Percentiles rank a stretch among this genome's conserved stretches.
Evolutionary conservation across 37 sponge, comb jelly and placozoan genomes (phyloP).

Genomic region (Mnemiopsis leidyi): DNA sequence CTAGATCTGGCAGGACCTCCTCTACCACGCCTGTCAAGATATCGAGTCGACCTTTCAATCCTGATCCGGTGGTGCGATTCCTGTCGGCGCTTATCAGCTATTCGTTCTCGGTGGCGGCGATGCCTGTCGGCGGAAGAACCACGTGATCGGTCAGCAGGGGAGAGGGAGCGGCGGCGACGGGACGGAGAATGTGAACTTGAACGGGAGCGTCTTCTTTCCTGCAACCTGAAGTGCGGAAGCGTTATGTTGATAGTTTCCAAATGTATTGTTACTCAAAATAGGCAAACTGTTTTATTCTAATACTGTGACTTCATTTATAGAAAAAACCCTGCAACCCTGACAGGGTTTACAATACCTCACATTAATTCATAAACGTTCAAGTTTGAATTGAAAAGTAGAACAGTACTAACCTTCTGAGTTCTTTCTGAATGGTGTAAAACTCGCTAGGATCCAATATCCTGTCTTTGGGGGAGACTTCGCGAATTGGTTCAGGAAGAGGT

Average conservation of each 20-base stretch:
- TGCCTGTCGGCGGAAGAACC: conserved; percentile 38
- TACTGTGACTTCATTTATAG: too few species aligned
- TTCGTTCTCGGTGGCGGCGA: background rate
- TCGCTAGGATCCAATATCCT: conserved; percentile 50
- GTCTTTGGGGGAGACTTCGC: background rate
- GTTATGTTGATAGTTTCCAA: background rate
- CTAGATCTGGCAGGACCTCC: background rate
- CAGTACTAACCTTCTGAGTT: conserved; percentile 7
- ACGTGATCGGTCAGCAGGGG: conserved; percentile 9
- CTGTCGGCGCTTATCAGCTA: background rate
- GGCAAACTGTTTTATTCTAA: too few species aligned
- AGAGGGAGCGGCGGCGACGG: background rate
- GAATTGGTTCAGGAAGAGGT: conserved; percentile 30
- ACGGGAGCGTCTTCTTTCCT: conserved; percentile 13
- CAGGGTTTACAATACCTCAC: too few species aligned
- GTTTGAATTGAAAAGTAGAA: background rate
- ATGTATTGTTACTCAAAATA: too few species aligned
- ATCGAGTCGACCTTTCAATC: background rate
- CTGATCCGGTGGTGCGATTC: background rate
- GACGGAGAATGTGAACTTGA: background rate
- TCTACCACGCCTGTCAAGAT: background rate
- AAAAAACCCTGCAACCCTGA: too few species aligned
- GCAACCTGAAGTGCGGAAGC: background rate
- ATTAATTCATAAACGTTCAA: too few species aligned
- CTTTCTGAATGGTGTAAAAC: conserved; percentile 56